These are phyloP conservation scores for Falco peregrinus DNA, from an alignment of 2,797 vertebrate species.

Conservation along the genomic window DNA sequence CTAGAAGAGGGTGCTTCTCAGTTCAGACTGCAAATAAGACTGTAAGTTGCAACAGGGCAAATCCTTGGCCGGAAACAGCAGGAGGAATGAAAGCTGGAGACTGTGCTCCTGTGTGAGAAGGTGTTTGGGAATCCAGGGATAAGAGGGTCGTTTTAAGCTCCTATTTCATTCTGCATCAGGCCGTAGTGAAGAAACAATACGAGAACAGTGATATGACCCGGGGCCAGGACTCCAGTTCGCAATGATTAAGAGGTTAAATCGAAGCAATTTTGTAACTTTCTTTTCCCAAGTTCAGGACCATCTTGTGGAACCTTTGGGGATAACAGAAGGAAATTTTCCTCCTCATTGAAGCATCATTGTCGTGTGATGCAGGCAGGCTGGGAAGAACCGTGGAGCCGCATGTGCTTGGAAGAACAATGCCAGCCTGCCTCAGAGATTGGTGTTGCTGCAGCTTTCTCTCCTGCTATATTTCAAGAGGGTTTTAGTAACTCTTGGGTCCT, in stretches of 20 bases:
- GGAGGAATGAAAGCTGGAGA: background rate
- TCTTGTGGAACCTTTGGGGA: background rate
- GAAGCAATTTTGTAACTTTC: background rate
- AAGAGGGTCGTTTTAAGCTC: background rate
- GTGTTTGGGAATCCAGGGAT: background rate
- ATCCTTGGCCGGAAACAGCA: background rate
- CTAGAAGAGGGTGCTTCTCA: background rate
- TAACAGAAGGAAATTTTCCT: background rate
- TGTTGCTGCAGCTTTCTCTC: constrained; percentile 13
- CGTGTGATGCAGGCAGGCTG: background rate
- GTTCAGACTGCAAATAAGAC: background rate
- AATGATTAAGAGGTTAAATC: background rate
- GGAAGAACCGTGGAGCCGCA: rapidly evolving
- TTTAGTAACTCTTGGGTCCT: constrained; percentile 52
- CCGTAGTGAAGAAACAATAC: background rate
- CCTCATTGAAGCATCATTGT: background rate
- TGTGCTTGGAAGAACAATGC: background rate
- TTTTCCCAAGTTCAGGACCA: background rate
- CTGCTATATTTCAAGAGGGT: constrained; percentile 44
- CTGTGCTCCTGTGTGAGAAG: background rate
- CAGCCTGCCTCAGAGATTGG: background rate
- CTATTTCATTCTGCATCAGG: background rate
- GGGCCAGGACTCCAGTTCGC: background rate
- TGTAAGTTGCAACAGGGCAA: background rate
- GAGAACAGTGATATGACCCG: background rate